Conservation (phyloP, 2,797 vertebrate species). For the Psittacula echo region DNA sequence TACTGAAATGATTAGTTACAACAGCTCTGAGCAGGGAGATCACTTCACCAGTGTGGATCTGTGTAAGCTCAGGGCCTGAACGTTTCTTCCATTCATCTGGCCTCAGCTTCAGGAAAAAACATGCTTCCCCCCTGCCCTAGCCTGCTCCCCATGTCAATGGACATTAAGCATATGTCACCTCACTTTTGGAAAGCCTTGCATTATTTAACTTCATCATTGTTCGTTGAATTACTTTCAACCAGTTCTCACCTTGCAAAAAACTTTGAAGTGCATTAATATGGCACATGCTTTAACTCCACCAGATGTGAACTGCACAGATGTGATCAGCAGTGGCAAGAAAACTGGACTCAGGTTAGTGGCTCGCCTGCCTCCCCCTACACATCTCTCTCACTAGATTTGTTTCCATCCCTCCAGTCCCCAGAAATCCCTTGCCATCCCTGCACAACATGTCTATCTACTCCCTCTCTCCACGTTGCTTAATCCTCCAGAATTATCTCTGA, state of each 20-base stretch:
- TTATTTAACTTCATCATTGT: neutral
- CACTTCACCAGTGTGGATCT: slow-evolving; percentile 16
- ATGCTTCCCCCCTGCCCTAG: neutral
- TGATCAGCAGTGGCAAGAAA: neutral
- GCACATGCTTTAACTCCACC: neutral
- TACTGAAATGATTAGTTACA: slow-evolving; percentile 26
- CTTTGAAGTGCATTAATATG: neutral
- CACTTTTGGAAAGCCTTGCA: neutral
- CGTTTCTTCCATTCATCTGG: slow-evolving; percentile 20
- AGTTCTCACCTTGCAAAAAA: neutral
- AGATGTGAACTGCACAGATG: neutral
- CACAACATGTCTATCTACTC: neutral
- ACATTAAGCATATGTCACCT: neutral
- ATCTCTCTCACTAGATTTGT: neutral
- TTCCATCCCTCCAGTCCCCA: neutral
- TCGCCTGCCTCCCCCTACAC: neutral
- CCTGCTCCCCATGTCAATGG: neutral
- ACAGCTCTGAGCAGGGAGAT: slow-evolving; percentile 21
- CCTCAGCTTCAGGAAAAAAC: slow-evolving; percentile 33
- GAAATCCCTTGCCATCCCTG: neutral
- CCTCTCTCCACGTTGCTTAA: neutral
- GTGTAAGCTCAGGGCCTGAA: slow-evolving; percentile 41
- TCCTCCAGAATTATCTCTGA: neutral
- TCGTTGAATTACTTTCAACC: slow-evolving; percentile 15
- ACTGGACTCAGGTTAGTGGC: accelerated